Conservation (phyloP, 2,797 vertebrate genomes). For the Poecilia velifera region DNA sequence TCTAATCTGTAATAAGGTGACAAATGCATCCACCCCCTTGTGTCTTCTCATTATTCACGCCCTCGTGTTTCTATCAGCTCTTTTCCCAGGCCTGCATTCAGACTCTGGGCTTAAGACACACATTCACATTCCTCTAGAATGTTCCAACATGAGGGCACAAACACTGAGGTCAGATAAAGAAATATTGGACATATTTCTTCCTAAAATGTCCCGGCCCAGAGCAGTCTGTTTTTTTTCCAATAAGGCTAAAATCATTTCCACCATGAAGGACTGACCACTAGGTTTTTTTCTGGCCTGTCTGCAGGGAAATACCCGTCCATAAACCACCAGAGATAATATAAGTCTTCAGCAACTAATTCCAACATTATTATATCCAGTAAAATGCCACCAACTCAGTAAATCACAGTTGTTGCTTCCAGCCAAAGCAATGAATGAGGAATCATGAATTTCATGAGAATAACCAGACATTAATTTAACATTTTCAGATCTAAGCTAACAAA, state of each 20-base stretch:
- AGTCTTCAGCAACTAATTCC: constrained; percentile 9
- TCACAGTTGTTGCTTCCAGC: neutral
- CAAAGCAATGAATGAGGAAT: neutral
- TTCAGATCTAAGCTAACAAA: neutral
- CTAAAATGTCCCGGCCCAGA: constrained; percentile 69
- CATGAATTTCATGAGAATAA: neutral
- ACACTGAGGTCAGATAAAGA: constrained; percentile 22
- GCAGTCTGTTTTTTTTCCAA: constrained; percentile 39
- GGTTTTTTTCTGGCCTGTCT: constrained; percentile 21
- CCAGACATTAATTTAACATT: neutral
- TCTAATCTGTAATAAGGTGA: neutral
- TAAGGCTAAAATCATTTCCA: constrained; percentile 52
- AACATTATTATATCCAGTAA: constrained; percentile 3
- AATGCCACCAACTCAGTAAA: neutral
- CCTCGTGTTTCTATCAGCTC: constrained; percentile 36
- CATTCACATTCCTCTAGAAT: constrained; percentile 36
- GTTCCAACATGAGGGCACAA: constrained; percentile 39
- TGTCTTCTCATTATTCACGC: constrained; percentile 12
- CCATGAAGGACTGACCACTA: constrained; percentile 28
- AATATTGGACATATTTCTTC: constrained; percentile 65
- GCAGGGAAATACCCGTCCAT: constrained; percentile 27
- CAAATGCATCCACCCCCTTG: constrained; percentile 23
- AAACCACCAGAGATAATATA: constrained; percentile 16
- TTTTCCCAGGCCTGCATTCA: constrained; percentile 14
- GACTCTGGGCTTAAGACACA: constrained; percentile 33